Conservation (phyloP, 2,888 invertebrate genomes). For the Zygothrica quintamaculata region DNA sequence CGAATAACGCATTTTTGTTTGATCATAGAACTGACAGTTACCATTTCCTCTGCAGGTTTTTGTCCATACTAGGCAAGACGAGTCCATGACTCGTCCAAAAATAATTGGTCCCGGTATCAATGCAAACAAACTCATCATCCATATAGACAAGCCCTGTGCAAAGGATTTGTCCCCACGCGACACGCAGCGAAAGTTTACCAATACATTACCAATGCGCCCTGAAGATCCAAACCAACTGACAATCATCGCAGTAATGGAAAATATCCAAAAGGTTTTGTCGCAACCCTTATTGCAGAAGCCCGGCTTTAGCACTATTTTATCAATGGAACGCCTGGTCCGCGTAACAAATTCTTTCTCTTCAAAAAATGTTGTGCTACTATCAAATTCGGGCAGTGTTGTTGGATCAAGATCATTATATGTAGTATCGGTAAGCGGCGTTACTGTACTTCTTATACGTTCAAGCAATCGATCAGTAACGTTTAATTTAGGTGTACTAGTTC, state of each 20-base stretch:
- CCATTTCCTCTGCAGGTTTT: conserved; percentile 87
- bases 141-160: conserved; percentile 87
- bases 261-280: conserved; percentile 85
- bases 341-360: conserved; percentile 36
- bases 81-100: conserved; percentile 88
- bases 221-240: conserved; percentile 87
- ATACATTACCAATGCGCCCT: conserved; percentile 88
- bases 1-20: conserved; percentile 86
- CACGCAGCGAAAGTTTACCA: conserved; percentile 88
- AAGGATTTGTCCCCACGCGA: conserved; percentile 87
- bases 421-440: conserved; percentile 2
- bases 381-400: conserved; percentile 32
- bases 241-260: conserved; percentile 85
- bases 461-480: conserved; percentile 28
- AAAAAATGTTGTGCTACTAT: conserved; percentile 36
- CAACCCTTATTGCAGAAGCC: conserved; percentile 86
- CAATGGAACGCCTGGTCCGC: conserved; percentile 40
- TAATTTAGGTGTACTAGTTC: conserved; percentile 18
- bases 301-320: conserved; percentile 72
- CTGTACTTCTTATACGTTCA: conserved; percentile 13
- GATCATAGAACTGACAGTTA: conserved; percentile 89
- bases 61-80: conserved; percentile 89
- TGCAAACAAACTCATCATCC: conserved; percentile 87
- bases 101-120: conserved; percentile 90
- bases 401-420: conserved; percentile 22